Percentiles rank a stretch among this genome's conserved stretches.
Evolutionary conservation across 1,140 invertebrate genomes (phyloP).

Genomic region (Catajapyx aquilonaris): DNA sequence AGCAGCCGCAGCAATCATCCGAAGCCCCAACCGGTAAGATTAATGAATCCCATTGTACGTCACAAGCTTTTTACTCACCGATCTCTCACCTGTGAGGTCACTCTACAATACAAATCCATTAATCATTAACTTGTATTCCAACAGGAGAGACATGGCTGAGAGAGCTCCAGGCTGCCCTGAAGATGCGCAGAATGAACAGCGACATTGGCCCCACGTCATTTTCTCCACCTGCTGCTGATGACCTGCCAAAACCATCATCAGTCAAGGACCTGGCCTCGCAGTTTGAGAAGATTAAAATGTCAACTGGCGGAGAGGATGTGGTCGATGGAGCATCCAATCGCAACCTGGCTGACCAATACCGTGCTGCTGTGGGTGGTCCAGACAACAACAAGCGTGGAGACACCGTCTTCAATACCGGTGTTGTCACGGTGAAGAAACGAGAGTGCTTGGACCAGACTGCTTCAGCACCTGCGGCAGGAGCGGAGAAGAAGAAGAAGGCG

Average conservation of each 20-base stretch:
- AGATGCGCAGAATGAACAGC: conserved; percentile 9
- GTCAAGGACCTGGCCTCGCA: conserved; percentile 61
- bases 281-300: conserved; percentile 44
- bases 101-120: too few relatives aligned
- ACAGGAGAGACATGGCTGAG: conserved; percentile 44
- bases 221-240: background rate
- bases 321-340: too few relatives aligned
- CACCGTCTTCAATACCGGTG: conserved; percentile 2
- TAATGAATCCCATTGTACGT: too few relatives aligned
- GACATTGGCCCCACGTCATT: conserved; percentile 1
- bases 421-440: conserved; percentile 1
- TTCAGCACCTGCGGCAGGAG: conserved; percentile 6
- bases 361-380: too few relatives aligned
- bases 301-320: too few relatives aligned
- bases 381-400: conserved; percentile 2
- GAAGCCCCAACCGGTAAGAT: too few relatives aligned
- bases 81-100: too few relatives aligned
- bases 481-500: conserved; percentile 13
- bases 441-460: background rate
- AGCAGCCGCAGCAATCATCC: too few relatives aligned
- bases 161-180: conserved; percentile 57
- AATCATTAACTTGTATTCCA: too few relatives aligned
- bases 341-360: too few relatives aligned
- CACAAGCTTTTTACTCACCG: too few relatives aligned
- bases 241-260: conserved; percentile 24